Conservation (phyloP, 2,797 vertebrate genomes). For the Nyctibius grandis region DNA sequence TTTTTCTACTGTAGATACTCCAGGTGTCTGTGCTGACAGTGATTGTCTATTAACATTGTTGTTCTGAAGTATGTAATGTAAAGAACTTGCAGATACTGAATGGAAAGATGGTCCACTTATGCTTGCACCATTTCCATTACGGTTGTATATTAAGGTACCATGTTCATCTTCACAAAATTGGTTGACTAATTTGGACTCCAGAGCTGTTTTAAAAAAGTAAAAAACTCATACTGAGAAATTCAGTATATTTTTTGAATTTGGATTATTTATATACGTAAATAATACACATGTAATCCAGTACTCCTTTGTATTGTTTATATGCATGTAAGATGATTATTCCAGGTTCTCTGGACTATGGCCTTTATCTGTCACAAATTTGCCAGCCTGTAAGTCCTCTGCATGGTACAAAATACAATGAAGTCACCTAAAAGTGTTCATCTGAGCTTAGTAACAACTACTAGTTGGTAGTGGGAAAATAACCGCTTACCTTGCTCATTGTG, state of each 20-base stretch:
- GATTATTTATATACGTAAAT: background rate
- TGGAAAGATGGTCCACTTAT: constrained; percentile 55
- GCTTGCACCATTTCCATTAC: constrained; percentile 73
- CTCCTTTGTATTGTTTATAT: background rate
- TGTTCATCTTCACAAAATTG: constrained; percentile 94
- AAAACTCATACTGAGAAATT: background rate
- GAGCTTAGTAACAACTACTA: background rate
- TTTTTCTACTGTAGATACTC: background rate
- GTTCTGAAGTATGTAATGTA: constrained; percentile 31
- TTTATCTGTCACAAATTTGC: background rate
- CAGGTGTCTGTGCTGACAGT: constrained; percentile 1
- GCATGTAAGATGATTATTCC: background rate
- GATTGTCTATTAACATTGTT: background rate
- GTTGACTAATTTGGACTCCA: constrained; percentile 88
- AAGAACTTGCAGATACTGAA: constrained; percentile 29
- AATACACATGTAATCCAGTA: background rate
- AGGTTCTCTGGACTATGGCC: background rate
- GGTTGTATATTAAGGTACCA: constrained; percentile 85
- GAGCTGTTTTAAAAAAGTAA: constrained; percentile 67
- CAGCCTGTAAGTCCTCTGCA: background rate
- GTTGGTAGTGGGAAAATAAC: background rate
- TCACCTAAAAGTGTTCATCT: background rate
- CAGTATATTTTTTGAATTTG: background rate
- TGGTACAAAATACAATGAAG: background rate
- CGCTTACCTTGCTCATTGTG: background rate